These are phyloP conservation scores for Oikopleura albicans DNA, from an alignment of 23 tunicate genomes.

Conservation along the genomic window DNA sequence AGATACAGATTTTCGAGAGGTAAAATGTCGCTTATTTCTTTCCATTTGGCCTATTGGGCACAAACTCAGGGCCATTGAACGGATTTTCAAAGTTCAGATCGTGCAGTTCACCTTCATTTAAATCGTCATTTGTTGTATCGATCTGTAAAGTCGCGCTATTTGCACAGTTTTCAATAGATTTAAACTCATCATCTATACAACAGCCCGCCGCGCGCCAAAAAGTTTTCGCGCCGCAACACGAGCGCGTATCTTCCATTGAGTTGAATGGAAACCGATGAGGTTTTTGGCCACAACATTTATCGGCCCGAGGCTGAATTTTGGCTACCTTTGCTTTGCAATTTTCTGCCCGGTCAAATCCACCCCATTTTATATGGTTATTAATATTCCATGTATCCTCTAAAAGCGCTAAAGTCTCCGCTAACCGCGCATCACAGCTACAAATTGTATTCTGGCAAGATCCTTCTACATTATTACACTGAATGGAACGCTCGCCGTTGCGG, in stretches of 20 bases:
- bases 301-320: neutral
- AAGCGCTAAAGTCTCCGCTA: neutral
- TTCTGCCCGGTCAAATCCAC: neutral
- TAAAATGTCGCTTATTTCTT: too few relatives aligned
- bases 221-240: neutral
- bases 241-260: neutral
- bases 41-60: too few relatives aligned
- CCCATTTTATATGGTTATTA: neutral
- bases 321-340: neutral
- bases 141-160: too few relatives aligned
- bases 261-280: slow-evolving; percentile 14
- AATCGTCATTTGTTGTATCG: too few relatives aligned
- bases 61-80: too few relatives aligned
- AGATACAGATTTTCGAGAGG: too few relatives aligned
- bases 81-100: too few relatives aligned
- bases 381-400: slow-evolving; percentile 5
- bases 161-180: neutral
- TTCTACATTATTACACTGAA: neutral
- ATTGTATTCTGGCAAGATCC: neutral
- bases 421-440: neutral
- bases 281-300: neutral
- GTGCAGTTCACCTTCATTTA: too few relatives aligned
- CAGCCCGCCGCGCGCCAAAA: neutral
- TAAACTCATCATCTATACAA: neutral
- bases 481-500: neutral